phyloP scores from a whole-genome alignment of 2,888 invertebrate species.

The Baronia brevicornis region DNA sequence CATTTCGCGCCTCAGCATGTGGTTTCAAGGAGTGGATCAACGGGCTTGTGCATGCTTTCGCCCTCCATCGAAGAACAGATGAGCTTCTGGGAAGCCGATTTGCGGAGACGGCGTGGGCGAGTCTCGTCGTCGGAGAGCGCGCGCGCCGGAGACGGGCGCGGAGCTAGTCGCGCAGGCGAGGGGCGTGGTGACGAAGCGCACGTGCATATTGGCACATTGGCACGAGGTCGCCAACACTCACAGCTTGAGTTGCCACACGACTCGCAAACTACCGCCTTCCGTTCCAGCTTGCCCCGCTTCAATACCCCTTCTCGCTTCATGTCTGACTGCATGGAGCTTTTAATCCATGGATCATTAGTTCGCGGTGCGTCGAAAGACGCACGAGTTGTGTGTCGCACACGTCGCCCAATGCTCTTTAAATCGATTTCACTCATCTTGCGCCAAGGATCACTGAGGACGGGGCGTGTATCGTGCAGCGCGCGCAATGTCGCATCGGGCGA shows the following conservation, averaged over 20 bases:
- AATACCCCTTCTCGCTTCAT: slow-evolving; percentile 24
- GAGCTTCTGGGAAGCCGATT: slow-evolving; percentile 41
- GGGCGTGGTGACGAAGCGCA: slow-evolving; percentile 23
- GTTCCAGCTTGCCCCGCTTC: slow-evolving; percentile 40
- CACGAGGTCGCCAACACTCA: slow-evolving; percentile 35
- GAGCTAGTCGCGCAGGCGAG: slow-evolving; percentile 25
- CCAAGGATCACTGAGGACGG: slow-evolving; percentile 21
- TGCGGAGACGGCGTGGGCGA: slow-evolving; percentile 44
- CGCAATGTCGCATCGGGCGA: slow-evolving; percentile 47
- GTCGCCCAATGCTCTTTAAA: slow-evolving; percentile 25
- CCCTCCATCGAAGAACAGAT: slow-evolving; percentile 30
- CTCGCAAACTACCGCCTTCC: slow-evolving; percentile 38
- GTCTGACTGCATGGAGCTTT: slow-evolving; percentile 21
- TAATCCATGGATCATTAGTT: slow-evolving; percentile 27
- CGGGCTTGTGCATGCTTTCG: slow-evolving; percentile 24
- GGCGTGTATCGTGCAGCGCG: slow-evolving; percentile 24
- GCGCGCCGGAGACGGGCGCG: slow-evolving; percentile 29
- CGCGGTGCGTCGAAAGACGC: slow-evolving; percentile 21
- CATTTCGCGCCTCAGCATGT: slow-evolving; percentile 41
- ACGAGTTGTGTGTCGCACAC: slow-evolving; percentile 20
- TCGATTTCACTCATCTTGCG: slow-evolving; percentile 49
- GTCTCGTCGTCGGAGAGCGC: slow-evolving; percentile 44
- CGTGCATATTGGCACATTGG: slow-evolving; percentile 22
- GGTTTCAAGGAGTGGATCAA: slow-evolving; percentile 61
- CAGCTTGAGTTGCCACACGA: slow-evolving; percentile 41